phyloP scores from a whole-genome alignment of 2,113 vertebrate genomes.

The Labeo rohita region DNA sequence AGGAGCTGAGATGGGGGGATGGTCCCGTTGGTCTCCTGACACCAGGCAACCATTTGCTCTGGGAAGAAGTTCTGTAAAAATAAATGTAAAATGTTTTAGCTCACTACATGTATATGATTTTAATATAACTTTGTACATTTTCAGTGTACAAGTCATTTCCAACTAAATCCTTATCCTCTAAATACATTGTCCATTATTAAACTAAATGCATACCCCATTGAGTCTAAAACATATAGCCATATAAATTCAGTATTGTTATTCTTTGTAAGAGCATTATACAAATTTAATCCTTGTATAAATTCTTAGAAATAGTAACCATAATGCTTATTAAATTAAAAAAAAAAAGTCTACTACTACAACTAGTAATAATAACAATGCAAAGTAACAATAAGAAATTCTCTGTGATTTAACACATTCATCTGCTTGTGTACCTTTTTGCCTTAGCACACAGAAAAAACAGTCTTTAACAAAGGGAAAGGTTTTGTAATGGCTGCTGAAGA shows the following conservation, averaged over 20 bases:
- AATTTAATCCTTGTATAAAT: no score
- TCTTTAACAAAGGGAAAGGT: neutral
- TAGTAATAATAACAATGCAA: neutral
- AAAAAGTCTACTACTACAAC: no score
- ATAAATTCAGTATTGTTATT: no score
- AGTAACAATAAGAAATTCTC: neutral
- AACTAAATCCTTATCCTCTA: no score
- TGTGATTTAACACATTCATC: neutral
- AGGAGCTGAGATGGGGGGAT: slow-evolving; percentile 92
- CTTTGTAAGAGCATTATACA: no score
- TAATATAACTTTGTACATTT: no score
- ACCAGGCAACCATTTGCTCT: slow-evolving; percentile 97
- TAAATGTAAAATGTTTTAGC: neutral
- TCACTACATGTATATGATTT: neutral
- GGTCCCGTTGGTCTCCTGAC: slow-evolving; percentile 89
- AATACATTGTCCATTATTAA: no score
- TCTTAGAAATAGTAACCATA: no score
- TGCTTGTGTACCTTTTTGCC: slow-evolving; percentile 3
- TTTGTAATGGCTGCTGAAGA: neutral
- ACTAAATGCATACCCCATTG: no score
- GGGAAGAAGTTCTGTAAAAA: slow-evolving; percentile 92
- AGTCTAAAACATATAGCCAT: no score
- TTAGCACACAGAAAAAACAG: neutral
- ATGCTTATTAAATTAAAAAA: no score
- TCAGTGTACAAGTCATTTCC: no score